Base-by-base conservation (phyloP, 1,140 invertebrate genomes). In the Drosophila willistoni region DNA sequence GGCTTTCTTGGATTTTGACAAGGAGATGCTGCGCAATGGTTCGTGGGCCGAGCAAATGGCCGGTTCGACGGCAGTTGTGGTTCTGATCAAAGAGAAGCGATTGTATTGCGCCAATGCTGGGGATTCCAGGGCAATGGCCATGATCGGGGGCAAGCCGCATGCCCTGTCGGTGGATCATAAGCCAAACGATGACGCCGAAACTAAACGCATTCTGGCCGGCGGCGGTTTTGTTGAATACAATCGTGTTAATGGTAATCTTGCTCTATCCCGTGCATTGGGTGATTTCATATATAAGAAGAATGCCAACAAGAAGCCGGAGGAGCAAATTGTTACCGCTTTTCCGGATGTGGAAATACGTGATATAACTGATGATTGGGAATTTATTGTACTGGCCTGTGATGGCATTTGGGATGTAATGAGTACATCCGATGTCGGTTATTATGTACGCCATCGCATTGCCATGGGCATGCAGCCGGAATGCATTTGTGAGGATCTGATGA, bases 321-420 rank as follows among this genome's bases (percentile, higher is more conserved):
- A 99, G 90, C 99, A 99, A 93, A 98, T 99, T 81, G 98, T 99
- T 17, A 99, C 98, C 97, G 98, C 98, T 3, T 96, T 95, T 89
- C 99, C 99, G 0, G 98, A 99, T 92, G 96, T 99, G 0, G 94
- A 96, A 90, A 93, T 95, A 10, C 94, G 95, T 72, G 94, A 95
- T 71, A 93, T 99, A 60, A 97, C 94, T 12, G 93, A 96, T 3
- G 97, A 99, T 73, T 98, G 98, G 96, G 98, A 99, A 92, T 99
- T 99, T 91, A 93, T 99, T 57, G 93, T 99, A 7, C 93, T 99
- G 42, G 99, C 99, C 0, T 99, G 99, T 92, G 99, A 99, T 93
- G 99, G 99, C 14, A 99, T 99, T 80, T 99, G 99, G 98, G 99
- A 99, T 93, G 99, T 99, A 6, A 95, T 99, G 94, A 96, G 94